Evolutionary conservation across 64 coral and sea anemone species (phyloP), one percentile per base, ranked within the genome.

Genomic region (Anthopleura sola): DNA sequence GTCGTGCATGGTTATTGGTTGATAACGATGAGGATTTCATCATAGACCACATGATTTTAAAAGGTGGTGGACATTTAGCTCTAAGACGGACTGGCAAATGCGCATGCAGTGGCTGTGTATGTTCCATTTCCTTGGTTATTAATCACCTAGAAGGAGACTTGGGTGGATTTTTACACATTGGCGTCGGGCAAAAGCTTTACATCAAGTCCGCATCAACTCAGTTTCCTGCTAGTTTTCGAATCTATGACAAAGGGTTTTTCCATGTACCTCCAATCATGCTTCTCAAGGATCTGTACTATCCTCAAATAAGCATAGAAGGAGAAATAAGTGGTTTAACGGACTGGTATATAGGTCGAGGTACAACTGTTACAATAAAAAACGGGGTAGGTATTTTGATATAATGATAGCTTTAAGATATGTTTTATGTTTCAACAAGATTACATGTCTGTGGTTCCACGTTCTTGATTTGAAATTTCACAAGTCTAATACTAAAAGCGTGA

Each of bases 191-290:
- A 49, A 83, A 62, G 34, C 62, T 98, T 1, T 48, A 86, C 34
- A 86, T 98, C 9, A 92, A 87, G 18, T 75, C 90, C 36, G 89
- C 89, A 18, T 60, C 86, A 11, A 93, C 87, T 14, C 46, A 94
- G 87, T 98, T 98, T 75, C 95, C 95, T 13, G 51, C 92, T 53
- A 91, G 95, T 94, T 98, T 98, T 40, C 92, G 93, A 17, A 66
- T 98, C n/a, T 98, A 98, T 40, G 84, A 94, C 40, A 23, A 68
- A 2, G 95, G 92, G 9, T 91, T 89, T 53, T 40, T 98, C 37
- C 79, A 76, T 76, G 88, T 98, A 16, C 95, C 95, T 55, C 89
- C 83, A 6, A 80, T 79, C 32, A 89, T 98, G 46, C 56, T 94
- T 23, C 68, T 98, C 1, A 92, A 92, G 51, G 87, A 92, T 36